Evolutionary conservation across 2,113 vertebrate species (phyloP), one percentile per base, ranked within the genome.

Genomic region (Melanocharis versteri): DNA sequence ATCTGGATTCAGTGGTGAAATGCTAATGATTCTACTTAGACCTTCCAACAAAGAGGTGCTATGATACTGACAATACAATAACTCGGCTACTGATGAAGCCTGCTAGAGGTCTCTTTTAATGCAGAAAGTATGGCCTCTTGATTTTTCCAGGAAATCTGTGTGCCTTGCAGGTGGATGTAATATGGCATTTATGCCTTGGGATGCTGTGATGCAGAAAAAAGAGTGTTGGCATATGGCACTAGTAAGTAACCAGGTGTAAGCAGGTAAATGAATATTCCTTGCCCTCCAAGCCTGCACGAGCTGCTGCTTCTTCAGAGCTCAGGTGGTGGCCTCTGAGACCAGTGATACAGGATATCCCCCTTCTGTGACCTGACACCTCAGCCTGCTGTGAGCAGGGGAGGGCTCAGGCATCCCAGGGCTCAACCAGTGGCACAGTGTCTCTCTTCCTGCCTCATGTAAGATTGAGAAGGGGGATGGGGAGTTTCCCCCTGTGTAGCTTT

Each of bases 401-500:
- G 83, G 69, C 87, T 92, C n/a, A 77, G 60, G 85, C 68, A 53
- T 92, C 79, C 61, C 68, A 91, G 84, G 87, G 84, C 91, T 95
- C 68, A 95, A 6, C 33, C 26, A 20, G 47, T 17, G 30, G 57
- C 97, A 71, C 90, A 92, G 33, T 16, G 42, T 62, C 72, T 89
- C 60, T 94, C 58, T 79, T 94, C 64, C 69, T 89, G 83, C 79
- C 45, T 93, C 37, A 24, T 80, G 58, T 51, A 90, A 91, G 95
- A 84, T 65, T 91, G 95, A 81, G 79, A 90, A 81, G 13, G 64
- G 42, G 35, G 66, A 62, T 83, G 21, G 44, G 76, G 35, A 68
- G 37, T 79, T 86, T 85, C 85, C 39, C 30, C 76, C 24, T 51
- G 66, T 47, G 19, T 28, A 51, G 39, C 39, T 76, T 94, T 76